These are phyloP conservation scores for Troides helena DNA, from an alignment of 2,888 invertebrate genomes.

Conservation along the genomic window DNA sequence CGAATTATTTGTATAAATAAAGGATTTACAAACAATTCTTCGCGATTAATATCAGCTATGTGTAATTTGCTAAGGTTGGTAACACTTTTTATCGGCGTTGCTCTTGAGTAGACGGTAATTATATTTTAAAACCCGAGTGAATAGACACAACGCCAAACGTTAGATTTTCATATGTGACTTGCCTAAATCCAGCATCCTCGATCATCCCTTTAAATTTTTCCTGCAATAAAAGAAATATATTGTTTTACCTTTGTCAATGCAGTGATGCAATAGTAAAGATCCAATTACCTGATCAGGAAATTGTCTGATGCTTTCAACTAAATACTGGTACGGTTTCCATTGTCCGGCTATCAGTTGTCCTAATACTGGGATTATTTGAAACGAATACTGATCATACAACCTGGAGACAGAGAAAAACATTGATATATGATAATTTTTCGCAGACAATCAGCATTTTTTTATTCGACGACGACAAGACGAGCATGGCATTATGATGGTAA, in stretches of 20 bases:
- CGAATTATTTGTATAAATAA: too few relatives aligned
- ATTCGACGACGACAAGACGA: too few relatives aligned
- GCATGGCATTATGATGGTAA: too few relatives aligned
- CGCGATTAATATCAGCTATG: too few relatives aligned
- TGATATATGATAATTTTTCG: neutral
- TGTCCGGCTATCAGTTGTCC: conserved; percentile 96
- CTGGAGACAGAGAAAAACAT: conserved; percentile 60
- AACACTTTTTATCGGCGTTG: too few relatives aligned
- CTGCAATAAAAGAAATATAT: conserved; percentile 64
- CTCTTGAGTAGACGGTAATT: conserved; percentile 37
- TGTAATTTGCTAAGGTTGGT: too few relatives aligned
- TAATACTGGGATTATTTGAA: conserved; percentile 97
- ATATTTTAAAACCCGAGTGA: conserved; percentile 96
- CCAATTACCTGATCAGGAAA: conserved; percentile 93
- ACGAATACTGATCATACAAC: conserved; percentile 97
- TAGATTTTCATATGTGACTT: conserved; percentile 94
- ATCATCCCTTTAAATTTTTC: conserved; percentile 94
- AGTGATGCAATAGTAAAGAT: neutral
- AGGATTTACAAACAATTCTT: too few relatives aligned
- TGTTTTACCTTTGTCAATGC: neutral
- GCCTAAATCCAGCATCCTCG: conserved; percentile 91
- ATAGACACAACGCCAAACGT: conserved; percentile 95
- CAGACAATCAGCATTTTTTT: too few relatives aligned
- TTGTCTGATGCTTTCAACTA: conserved; percentile 98
- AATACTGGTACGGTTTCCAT: conserved; percentile 98